Percentiles rank a stretch among this genome's conserved stretches.
Evolutionary conservation across 2,888 invertebrate species (phyloP).

Genomic region (Lasioglossum morio): DNA sequence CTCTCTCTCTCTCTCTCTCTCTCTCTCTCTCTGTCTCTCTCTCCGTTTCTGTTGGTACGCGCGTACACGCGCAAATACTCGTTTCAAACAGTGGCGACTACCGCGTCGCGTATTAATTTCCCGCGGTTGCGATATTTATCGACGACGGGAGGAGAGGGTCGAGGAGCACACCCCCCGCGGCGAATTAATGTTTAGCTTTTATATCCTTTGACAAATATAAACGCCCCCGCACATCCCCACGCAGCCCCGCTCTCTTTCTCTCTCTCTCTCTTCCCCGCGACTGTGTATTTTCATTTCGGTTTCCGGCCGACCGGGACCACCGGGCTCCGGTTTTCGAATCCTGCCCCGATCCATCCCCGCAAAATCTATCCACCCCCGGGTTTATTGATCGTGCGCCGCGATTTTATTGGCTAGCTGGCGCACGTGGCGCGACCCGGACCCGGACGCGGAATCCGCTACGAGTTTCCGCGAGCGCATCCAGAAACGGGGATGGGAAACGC

Average conservation of each 20-base stretch:
- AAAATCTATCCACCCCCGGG: not conserved
- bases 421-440: not conserved
- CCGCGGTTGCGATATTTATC: slow-evolving; percentile 58
- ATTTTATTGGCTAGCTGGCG: slow-evolving; percentile 19
- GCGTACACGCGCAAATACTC: slow-evolving; percentile 42
- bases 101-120: slow-evolving; percentile 61
- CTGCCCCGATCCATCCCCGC: not conserved
- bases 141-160: slow-evolving; percentile 6
- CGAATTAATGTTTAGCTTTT: slow-evolving; percentile 68
- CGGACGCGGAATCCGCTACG: not conserved
- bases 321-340: slow-evolving; percentile 24
- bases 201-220: slow-evolving; percentile 59
- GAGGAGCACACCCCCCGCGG: slow-evolving; percentile 15
- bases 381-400: slow-evolving; percentile 24
- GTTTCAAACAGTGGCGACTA: slow-evolving; percentile 41
- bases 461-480: not conserved
- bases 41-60: not conserved
- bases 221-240: slow-evolving; percentile 1
- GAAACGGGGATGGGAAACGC: not conserved
- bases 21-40: not conserved
- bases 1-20: not conserved
- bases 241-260: not conserved
- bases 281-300: slow-evolving; percentile 50
- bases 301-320: slow-evolving; percentile 25
- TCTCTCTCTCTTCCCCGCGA: not conserved